Conservation (phyloP, 2,888 invertebrate genomes). For the Ectemnius cavifrons region DNA sequence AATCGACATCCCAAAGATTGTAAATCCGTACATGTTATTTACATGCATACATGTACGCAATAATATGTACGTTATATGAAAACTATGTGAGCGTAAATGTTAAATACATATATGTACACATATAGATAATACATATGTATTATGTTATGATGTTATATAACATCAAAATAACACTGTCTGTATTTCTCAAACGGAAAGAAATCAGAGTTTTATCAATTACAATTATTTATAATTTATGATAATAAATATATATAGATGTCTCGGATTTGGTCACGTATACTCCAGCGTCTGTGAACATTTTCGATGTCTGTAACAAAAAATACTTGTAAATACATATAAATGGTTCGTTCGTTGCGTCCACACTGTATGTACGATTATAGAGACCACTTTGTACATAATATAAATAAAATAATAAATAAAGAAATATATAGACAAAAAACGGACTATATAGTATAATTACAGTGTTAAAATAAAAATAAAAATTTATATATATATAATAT, state of each 20-base stretch:
- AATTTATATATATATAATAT: no score
- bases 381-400: slow-evolving; percentile 74
- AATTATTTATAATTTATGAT: slow-evolving; percentile 32
- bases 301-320: slow-evolving; percentile 71
- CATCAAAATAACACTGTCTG: slow-evolving; percentile 20
- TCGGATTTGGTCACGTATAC: slow-evolving; percentile 37
- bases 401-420: slow-evolving; percentile 66
- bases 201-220: slow-evolving; percentile 15
- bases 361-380: slow-evolving; percentile 55
- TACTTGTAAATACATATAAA: slow-evolving; percentile 70
- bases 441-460: no score
- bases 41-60: slow-evolving; percentile 14
- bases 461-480: no score
- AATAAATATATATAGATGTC: slow-evolving; percentile 32
- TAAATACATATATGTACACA: slow-evolving; percentile 56
- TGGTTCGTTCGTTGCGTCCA: slow-evolving; percentile 70
- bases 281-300: slow-evolving; percentile 64
- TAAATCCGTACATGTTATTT: slow-evolving; percentile 23
- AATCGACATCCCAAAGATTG: slow-evolving; percentile 10
- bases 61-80: slow-evolving; percentile 1
- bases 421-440: slow-evolving; percentile 69
- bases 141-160: no score
- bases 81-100: slow-evolving; percentile 25
- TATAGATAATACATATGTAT: slow-evolving; percentile 9
- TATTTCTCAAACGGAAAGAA: slow-evolving; percentile 22